phyloP scores from a whole-genome alignment of 2,888 invertebrate genomes.

The Plutella xylostella region DNA sequence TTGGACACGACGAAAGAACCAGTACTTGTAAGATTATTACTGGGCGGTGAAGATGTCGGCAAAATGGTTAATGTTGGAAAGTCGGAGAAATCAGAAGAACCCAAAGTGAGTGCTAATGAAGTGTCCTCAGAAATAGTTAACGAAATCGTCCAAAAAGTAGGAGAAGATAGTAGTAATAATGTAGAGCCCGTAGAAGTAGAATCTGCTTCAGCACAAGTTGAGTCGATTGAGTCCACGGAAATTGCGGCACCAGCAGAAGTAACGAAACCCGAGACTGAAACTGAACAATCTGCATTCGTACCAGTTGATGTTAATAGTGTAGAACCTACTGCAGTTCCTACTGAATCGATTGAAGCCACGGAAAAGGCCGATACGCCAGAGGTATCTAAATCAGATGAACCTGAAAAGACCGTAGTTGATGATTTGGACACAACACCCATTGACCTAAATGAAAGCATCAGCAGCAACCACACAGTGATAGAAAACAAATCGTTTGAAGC shows the following conservation, averaged over 20 bases:
- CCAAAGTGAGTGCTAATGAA: slow-evolving; percentile 7
- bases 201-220: neutral
- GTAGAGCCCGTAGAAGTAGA: slow-evolving; percentile 9
- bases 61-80: neutral
- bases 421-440: slow-evolving; percentile 15
- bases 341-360: neutral
- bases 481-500: slow-evolving; percentile 44
- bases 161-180: slow-evolving; percentile 14
- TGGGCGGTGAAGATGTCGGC: slow-evolving; percentile 59
- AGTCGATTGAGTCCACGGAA: neutral
- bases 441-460: slow-evolving; percentile 39
- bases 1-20: slow-evolving; percentile 70
- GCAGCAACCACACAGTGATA: slow-evolving; percentile 48
- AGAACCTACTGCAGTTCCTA: neutral
- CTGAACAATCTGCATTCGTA: neutral
- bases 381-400: neutral
- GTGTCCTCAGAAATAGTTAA: slow-evolving; percentile 8
- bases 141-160: neutral
- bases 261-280: neutral
- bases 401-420: no score
- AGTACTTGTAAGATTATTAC: slow-evolving; percentile 67
- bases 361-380: neutral
- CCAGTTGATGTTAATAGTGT: neutral
- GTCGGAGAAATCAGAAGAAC: slow-evolving; percentile 10
- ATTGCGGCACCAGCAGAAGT: neutral